These are phyloP conservation scores for Nasonia vitripennis DNA, from an alignment of 1,140 invertebrate genomes.

Conservation along the genomic window DNA sequence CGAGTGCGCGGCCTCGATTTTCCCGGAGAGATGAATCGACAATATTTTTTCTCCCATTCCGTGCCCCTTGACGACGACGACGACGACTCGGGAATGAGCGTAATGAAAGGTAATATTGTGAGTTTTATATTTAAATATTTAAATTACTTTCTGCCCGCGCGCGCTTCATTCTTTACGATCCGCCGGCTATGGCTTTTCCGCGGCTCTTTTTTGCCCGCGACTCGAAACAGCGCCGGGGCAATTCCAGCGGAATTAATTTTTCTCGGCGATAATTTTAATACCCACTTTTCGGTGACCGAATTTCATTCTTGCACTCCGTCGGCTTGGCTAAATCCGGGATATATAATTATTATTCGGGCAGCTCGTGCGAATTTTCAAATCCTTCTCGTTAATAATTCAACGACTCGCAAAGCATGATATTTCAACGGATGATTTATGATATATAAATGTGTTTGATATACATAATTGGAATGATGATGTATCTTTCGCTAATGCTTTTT, in stretches of 20 bases:
- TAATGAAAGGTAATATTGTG: neutral
- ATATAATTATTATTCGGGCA: neutral
- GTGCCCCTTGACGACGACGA: neutral
- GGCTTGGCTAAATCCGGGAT: neutral
- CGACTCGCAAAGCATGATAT: too few relatives aligned
- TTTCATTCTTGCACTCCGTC: neutral
- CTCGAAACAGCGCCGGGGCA: neutral
- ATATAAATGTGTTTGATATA: too few relatives aligned
- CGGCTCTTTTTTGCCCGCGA: neutral
- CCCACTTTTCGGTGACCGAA: neutral
- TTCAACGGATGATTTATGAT: too few relatives aligned
- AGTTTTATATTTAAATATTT: constrained; percentile 18
- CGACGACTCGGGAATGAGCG: neutral
- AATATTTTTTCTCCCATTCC: constrained; percentile 12
- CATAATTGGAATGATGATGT: too few relatives aligned
- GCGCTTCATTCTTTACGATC: neutral
- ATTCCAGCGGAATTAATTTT: neutral
- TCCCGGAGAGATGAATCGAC: constrained; percentile 3
- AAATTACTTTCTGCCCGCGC: neutral
- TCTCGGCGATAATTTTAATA: neutral
- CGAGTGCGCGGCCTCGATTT: neutral
- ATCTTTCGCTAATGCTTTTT: too few relatives aligned
- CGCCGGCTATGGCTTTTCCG: neutral
- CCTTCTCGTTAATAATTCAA: neutral
- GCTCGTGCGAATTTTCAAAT: neutral